Conservation (phyloP, 2,113 vertebrate species). For the Hemiscyllium ocellatum region DNA sequence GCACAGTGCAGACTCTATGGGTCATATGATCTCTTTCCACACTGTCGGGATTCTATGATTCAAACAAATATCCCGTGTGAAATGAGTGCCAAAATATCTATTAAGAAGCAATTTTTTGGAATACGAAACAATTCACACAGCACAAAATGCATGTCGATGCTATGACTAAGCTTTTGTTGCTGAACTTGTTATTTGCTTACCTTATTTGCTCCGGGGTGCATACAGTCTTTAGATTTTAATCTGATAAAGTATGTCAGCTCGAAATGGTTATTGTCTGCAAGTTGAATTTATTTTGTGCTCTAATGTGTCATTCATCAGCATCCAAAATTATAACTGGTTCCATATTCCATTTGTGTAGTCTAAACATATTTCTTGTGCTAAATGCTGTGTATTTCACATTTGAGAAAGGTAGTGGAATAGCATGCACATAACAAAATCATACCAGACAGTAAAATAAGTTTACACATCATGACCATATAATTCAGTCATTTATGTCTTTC, state of each 20-base stretch:
- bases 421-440: neutral
- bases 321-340: neutral
- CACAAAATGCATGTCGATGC: neutral
- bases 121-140: neutral
- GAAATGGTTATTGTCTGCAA: neutral
- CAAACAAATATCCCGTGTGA: neutral
- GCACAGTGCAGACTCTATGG: too few species aligned
- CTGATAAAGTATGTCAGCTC: neutral
- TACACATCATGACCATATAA: neutral
- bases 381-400: neutral
- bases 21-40: too few species aligned
- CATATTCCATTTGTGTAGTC: neutral
- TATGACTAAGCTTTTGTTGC: neutral
- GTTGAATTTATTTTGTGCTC: neutral
- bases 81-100: neutral
- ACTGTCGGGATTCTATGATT: too few species aligned
- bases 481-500: neutral
- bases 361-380: neutral
- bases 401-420: neutral
- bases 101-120: neutral
- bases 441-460: neutral
- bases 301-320: neutral
- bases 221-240: neutral
- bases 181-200: neutral
- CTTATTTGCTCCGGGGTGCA: neutral